These are phyloP conservation scores for Tenualosa thibaudeaui DNA, from an alignment of 2,797 vertebrate species.

Conservation along the genomic window DNA sequence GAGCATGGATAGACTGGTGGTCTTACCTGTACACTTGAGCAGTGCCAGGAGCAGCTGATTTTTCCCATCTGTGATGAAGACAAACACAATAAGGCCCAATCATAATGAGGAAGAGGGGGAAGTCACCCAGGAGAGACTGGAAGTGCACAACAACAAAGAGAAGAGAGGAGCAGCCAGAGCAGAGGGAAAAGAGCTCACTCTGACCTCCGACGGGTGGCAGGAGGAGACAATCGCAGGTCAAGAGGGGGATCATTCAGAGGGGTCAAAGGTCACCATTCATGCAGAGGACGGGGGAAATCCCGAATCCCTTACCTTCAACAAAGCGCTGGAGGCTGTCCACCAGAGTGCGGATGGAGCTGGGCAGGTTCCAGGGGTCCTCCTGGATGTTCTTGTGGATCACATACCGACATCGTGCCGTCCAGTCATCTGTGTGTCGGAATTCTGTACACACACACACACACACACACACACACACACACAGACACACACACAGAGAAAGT, in stretches of 20 bases:
- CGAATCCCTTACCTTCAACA: slow-evolving; percentile 80
- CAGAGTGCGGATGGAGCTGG: slow-evolving; percentile 92
- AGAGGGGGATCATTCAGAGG: not conserved
- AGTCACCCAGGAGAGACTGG: not conserved
- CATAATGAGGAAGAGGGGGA: not conserved
- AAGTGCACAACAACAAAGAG: not conserved
- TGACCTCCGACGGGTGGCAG: not conserved
- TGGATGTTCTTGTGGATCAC: slow-evolving; percentile 94
- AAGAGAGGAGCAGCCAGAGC: not conserved
- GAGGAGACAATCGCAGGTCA: not conserved
- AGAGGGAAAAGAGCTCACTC: not conserved
- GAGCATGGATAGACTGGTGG: not conserved
- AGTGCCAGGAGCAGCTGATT: slow-evolving; percentile 95
- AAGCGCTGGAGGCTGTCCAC: slow-evolving; percentile 93
- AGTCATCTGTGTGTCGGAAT: slow-evolving; percentile 93
- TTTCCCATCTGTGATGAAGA: slow-evolving; percentile 86
- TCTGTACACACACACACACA: slow-evolving; percentile 69
- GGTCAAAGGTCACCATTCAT: not conserved
- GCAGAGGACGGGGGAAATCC: not conserved
- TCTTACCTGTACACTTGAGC: slow-evolving; percentile 93
- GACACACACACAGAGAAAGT: slow-evolving; percentile 15
- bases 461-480: slow-evolving; percentile 9
- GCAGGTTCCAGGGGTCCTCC: slow-evolving; percentile 98
- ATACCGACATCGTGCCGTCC: slow-evolving; percentile 80
- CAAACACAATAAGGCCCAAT: slow-evolving; percentile 47